Evolutionary conservation across 2,797 vertebrate genomes (phyloP), one percentile per base, ranked within the genome.

Genomic region (Pipistrellus nathusii): DNA sequence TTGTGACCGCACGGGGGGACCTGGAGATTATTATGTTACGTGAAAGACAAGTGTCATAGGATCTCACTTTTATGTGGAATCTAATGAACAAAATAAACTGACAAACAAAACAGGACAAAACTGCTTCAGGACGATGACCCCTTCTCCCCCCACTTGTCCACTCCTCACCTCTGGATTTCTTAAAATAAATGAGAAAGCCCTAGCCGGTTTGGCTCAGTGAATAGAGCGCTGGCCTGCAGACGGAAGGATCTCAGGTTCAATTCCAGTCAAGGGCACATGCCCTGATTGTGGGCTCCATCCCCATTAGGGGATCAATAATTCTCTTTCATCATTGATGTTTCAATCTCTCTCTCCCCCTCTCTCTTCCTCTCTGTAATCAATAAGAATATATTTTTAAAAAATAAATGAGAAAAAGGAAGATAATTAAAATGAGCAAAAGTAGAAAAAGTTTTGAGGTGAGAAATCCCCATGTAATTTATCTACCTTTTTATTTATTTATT

Each of bases 401-500:
- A 66, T 30, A 64, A 62, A 64, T 13, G 57, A 62, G 62, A 64
- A 59, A 59, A 68, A 68, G n/a, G 51, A 53, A 78, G 21, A 48
- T 51, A 55, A 66, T 78, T 90, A 80, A 92, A 92, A 72, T 57
- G 78, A 88, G 25, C 27, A 32, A 64, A 91, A 83, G 80, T 44
- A 62, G 80, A 55, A 83, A 83, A 68, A 15, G 23, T 41, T 44
- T 46, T 51, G 57, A 83, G 85, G 62, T 13, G 20, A 57, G 76
- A 84, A 64, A 62, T 75, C 23, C 17, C n/a, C 23, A 35, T 21
- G 25, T 68, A 84, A 66, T 81, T 84, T 55, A 48, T 89, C 72
- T 55, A 87, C 68, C 59, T 94, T 93, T 90, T 4, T 38, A 38
- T 38, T 4, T 38, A 38, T 38, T 4, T 41, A 41, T 41, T 6